Conservation (phyloP, 2,797 vertebrate genomes). For the Xenentodon cancila region DNA sequence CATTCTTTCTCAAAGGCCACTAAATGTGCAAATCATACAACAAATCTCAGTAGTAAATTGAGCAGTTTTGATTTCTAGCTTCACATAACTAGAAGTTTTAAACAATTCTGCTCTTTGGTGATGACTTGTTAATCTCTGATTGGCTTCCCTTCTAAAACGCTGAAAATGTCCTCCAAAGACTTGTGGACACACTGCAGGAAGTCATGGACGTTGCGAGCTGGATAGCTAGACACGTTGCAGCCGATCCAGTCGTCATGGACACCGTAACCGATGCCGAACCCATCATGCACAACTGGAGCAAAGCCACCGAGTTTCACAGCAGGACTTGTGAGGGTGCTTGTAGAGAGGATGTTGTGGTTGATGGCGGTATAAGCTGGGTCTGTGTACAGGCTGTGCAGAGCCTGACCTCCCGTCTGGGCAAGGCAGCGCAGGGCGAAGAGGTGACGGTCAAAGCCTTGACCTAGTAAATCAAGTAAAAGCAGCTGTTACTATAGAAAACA, state of each 20-base stretch:
- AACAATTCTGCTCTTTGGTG: too few relatives aligned
- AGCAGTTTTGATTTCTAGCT: too few relatives aligned
- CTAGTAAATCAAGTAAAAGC: slow-evolving; percentile 67
- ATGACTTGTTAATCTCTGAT: slow-evolving; percentile 41
- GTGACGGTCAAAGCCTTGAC: slow-evolving; percentile 97
- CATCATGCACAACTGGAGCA: slow-evolving; percentile 93
- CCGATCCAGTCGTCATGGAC: slow-evolving; percentile 93
- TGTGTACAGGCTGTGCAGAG: slow-evolving; percentile 85
- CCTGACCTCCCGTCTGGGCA: slow-evolving; percentile 78
- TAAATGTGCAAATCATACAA: too few relatives aligned
- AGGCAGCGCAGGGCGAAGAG: slow-evolving; percentile 89
- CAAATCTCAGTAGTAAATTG: too few relatives aligned
- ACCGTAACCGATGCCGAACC: slow-evolving; percentile 91
- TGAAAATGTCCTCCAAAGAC: slow-evolving; percentile 93
- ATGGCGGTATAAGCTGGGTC: slow-evolving; percentile 89
- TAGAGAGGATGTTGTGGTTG: slow-evolving; percentile 97
- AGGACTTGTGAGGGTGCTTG: slow-evolving; percentile 92
- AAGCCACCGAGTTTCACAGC: slow-evolving; percentile 91
- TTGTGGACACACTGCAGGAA: slow-evolving; percentile 90
- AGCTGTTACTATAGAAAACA: neutral
- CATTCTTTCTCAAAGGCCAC: too few relatives aligned
- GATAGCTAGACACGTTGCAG: slow-evolving; percentile 91
- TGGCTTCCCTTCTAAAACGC: slow-evolving; percentile 87
- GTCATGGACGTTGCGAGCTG: slow-evolving; percentile 85
- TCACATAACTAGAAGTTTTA: too few relatives aligned